Evolutionary conservation across 1,140 invertebrate species (phyloP).

Genomic region (Arion vulgaris): DNA sequence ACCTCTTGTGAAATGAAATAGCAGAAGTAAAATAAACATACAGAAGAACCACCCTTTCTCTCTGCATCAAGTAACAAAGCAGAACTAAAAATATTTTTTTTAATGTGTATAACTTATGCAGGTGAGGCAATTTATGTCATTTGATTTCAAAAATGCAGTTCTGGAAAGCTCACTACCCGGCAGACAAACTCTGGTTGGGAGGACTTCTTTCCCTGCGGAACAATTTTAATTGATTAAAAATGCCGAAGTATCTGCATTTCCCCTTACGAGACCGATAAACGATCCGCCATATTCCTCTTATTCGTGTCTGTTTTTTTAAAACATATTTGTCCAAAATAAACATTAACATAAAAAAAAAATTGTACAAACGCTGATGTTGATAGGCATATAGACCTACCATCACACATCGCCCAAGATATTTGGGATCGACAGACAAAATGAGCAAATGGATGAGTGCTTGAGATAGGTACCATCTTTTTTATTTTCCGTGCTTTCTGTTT

Average conservation of each 20-base stretch:
- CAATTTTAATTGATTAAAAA: slow-evolving; percentile 13
- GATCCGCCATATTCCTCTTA: background rate
- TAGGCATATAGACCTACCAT: too few relatives aligned
- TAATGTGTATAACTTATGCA: background rate
- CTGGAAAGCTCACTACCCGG: background rate
- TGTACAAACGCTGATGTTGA: background rate
- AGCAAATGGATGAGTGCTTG: too few relatives aligned
- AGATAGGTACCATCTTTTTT: too few relatives aligned
- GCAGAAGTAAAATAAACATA: background rate
- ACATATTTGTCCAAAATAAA: background rate
- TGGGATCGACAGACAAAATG: too few relatives aligned
- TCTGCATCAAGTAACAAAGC: background rate
- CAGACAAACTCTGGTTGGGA: background rate
- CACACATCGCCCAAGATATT: too few relatives aligned
- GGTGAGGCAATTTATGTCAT: slow-evolving; percentile 9
- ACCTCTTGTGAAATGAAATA: background rate
- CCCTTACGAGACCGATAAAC: background rate
- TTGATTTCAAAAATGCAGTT: background rate
- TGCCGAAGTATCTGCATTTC: background rate
- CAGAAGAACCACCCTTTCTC: background rate
- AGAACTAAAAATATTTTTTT: background rate
- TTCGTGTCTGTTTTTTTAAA: background rate
- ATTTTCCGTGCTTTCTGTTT: too few relatives aligned
- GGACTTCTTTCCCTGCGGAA: background rate
- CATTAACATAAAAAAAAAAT: background rate